Conservation (phyloP, 2,113 vertebrate genomes). For the Rhinogobius similis region DNA sequence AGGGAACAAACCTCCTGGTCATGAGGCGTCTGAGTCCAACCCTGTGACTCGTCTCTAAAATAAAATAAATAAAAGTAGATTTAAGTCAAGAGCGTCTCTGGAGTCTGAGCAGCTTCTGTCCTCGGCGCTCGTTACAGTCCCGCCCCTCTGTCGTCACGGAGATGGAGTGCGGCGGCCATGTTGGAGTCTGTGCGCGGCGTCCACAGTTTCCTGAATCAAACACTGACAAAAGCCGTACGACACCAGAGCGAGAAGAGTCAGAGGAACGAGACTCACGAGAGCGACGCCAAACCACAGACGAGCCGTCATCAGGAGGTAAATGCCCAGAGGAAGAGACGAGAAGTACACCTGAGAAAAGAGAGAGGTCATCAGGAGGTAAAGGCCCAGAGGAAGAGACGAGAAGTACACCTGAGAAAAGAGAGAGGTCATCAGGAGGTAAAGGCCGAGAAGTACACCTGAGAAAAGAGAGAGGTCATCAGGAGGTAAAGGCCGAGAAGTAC, state of each 20-base stretch:
- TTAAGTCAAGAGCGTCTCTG: too few relatives aligned
- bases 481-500: neutral
- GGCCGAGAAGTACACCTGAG: conserved; percentile 83
- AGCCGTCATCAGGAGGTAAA: conserved; percentile 88
- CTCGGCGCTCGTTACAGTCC: too few relatives aligned
- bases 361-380: neutral
- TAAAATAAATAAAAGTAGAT: too few relatives aligned
- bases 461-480: neutral
- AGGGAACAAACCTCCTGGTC: too few relatives aligned
- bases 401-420: neutral
- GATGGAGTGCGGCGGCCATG: conserved; percentile 48
- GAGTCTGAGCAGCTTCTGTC: too few relatives aligned
- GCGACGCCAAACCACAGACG: conserved; percentile 82
- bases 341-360: neutral
- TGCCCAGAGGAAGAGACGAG: conserved; percentile 81
- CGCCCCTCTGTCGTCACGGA: conserved; percentile 20
- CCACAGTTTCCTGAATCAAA: conserved; percentile 82
- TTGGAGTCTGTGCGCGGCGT: conserved; percentile 56
- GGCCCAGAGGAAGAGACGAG: neutral
- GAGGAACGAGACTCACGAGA: conserved; percentile 87
- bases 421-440: conserved; percentile 38
- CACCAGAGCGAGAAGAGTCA: conserved; percentile 84
- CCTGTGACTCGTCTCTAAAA: too few relatives aligned
- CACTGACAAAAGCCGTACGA: conserved; percentile 87
- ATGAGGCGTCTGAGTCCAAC: too few relatives aligned